A percentile compares a stretch with the other conserved stretches of the same genome.
Evolutionary conservation across 2,113 vertebrate genomes (phyloP).

Genomic region (Ascaphus truei): DNA sequence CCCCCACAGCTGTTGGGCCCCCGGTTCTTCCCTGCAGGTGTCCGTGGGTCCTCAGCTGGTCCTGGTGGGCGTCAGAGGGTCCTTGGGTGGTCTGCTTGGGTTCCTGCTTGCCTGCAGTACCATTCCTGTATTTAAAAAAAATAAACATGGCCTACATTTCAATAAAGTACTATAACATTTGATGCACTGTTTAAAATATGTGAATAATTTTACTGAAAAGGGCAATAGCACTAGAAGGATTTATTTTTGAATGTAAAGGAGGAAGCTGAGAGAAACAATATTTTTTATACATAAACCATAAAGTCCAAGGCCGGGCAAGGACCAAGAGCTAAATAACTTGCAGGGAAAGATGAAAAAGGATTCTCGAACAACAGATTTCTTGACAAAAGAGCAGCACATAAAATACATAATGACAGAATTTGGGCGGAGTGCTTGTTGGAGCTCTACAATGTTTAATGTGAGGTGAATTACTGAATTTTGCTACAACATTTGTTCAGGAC

Average conservation of each 20-base stretch:
- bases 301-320: not conserved
- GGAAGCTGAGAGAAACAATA: conserved; percentile 7
- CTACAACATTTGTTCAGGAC: not conserved
- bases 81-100: no score
- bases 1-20: no score
- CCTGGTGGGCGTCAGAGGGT: no score
- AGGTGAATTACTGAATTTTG: not conserved
- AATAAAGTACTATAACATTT: no score
- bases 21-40: no score
- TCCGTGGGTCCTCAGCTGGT: no score
- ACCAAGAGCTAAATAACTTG: not conserved
- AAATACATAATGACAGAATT: not conserved
- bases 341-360: not conserved
- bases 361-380: not conserved
- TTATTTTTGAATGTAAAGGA: conserved; percentile 2
- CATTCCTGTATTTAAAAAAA: no score
- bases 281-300: conserved; percentile 5
- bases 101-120: no score
- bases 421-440: no score
- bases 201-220: conserved; percentile 26
- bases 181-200: conserved; percentile 22
- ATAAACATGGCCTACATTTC: no score
- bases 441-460: not conserved
- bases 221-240: conserved; percentile 9
- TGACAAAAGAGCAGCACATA: not conserved